Evolutionary conservation across 2,888 invertebrate species (phyloP).

Genomic region (Himalopsyche anomala): DNA sequence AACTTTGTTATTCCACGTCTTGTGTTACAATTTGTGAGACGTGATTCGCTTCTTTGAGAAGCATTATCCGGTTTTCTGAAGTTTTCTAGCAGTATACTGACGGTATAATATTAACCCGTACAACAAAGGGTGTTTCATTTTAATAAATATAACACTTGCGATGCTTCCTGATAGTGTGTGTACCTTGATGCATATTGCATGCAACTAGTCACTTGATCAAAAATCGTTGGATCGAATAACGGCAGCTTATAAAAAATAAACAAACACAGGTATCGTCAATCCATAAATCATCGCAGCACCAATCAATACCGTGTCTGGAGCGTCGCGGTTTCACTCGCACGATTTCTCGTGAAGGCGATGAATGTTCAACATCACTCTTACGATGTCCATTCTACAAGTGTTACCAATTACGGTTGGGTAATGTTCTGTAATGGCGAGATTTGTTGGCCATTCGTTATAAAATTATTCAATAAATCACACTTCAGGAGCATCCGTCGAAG

Average conservation of each 20-base stretch:
- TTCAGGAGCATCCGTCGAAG: neutral
- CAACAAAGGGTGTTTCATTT: no score
- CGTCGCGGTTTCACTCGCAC: constrained; percentile 26
- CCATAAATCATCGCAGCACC: constrained; percentile 2
- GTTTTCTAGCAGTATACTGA: no score
- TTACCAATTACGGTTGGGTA: constrained; percentile 25
- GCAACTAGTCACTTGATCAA: neutral
- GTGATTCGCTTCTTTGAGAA: no score
- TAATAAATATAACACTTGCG: no score
- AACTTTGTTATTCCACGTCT: no score
- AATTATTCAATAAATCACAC: constrained; percentile 11
- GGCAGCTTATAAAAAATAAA: neutral
- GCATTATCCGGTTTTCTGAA: no score
- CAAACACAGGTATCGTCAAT: neutral
- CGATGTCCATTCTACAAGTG: constrained; percentile 7
- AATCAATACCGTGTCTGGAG: constrained; percentile 1
- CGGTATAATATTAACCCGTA: no score
- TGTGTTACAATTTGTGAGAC: no score
- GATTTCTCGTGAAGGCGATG: constrained; percentile 22
- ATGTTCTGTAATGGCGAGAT: constrained; percentile 17
- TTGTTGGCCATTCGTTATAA: neutral
- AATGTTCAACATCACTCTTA: constrained; percentile 26
- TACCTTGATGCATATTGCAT: neutral
- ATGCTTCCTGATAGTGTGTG: no score
- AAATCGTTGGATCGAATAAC: neutral